A percentile compares a stretch with the other conserved stretches of the same genome.
These are phyloP conservation scores for Cephus cinctus DNA, from an alignment of 1,140 invertebrate genomes.

Conservation along the genomic window DNA sequence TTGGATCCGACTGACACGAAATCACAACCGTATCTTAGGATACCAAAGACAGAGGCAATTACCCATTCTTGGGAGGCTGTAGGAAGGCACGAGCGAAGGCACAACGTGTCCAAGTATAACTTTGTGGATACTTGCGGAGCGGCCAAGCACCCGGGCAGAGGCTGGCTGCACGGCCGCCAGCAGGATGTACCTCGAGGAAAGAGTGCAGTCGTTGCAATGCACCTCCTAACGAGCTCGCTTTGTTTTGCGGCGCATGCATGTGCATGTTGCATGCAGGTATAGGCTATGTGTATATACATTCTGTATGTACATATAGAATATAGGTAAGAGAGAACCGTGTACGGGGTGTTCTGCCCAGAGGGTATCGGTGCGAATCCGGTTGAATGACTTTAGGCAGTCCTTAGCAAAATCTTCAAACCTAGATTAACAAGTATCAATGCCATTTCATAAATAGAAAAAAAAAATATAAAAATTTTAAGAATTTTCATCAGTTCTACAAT, in stretches of 20 bases:
- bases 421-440: too few species aligned
- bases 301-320: conserved; percentile 38
- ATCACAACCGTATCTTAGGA: too few species aligned
- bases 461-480: too few species aligned
- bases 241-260: conserved; percentile 49
- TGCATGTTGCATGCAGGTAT: conserved; percentile 37
- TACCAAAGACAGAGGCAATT: conserved; percentile 40
- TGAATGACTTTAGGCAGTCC: too few species aligned
- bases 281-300: conserved; percentile 29
- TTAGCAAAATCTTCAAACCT: too few species aligned
- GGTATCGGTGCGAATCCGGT: conserved; percentile 29
- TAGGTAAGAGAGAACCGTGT: conserved; percentile 29
- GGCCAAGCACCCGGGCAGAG: conserved; percentile 15
- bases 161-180: conserved; percentile 26
- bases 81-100: conserved; percentile 24
- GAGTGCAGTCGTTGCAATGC: conserved; percentile 51
- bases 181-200: conserved; percentile 49
- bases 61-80: conserved; percentile 25
- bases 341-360: conserved; percentile 39
- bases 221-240: conserved; percentile 57
- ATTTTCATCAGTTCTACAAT: too few species aligned
- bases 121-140: conserved; percentile 28
- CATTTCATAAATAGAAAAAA: background rate
- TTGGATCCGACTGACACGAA: too few species aligned
- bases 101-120: conserved; percentile 36